Evolutionary conservation across 2,797 vertebrate species (phyloP), one percentile per base, ranked within the genome.

Genomic region (Manis javanica): DNA sequence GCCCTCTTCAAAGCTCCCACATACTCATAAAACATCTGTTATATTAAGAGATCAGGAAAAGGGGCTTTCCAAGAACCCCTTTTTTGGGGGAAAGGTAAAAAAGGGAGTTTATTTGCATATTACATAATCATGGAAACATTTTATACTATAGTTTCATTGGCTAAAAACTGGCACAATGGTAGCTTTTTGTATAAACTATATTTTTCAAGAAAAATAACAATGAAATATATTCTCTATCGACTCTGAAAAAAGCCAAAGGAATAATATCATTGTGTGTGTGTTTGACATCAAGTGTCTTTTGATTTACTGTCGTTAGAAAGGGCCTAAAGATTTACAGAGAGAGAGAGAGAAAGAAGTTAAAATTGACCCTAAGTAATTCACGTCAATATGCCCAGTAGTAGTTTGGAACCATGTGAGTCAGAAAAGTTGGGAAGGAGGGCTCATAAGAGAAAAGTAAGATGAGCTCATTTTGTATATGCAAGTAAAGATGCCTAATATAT

Each of bases 171-270:
- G 13, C 7, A 84, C 15, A 13, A 46, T 82, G 16, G 88, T 26
- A 46, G 2, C 42, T 86, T 93, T 93, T 66, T 86, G 26, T 51
- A 55, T 75, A 64, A 69, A 91, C 26, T 46, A 78, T 68, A 85
- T 94, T 81, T 64, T 87, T 83, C 71, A 95, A 81, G 55, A 92
- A 90, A 89, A 77, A 81, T 37, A 26, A 72, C 59, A 81, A 71
- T 55, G 12, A 75, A 96, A 59, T 93, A 75, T 85, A 71, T 75
- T 95, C 64, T 90, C 46, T 83, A 23, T 61, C 51, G 78, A 83
- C 19, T 89, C 86, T 88, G 37, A 88, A 86, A 94, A 95, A 63
- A 81, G 7, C 15, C 77, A 95, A 91, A 89, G 29, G 3, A 77
- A 68, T 91, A 79, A 57, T 57, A 69, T 64, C 49, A 82, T 11